These are phyloP conservation scores for Porites evermanni DNA, from an alignment of 92 coral and sea anemone species.

Conservation along the genomic window DNA sequence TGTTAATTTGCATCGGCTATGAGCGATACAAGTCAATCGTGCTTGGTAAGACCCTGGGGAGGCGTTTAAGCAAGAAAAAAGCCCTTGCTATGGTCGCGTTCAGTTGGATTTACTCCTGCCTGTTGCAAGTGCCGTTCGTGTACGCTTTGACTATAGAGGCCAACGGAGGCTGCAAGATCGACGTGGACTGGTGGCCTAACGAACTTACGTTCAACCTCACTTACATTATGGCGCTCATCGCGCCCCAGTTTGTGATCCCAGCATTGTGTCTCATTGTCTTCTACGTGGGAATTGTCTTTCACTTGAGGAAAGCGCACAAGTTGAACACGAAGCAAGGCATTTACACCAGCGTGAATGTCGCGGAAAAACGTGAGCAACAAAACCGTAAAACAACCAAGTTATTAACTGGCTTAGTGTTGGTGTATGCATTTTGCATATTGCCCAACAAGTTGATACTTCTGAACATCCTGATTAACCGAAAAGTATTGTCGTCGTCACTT, in stretches of 20 bases:
- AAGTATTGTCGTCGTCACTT: constrained; percentile 55
- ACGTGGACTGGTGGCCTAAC: constrained; percentile 71
- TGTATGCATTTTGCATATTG: constrained; percentile 77
- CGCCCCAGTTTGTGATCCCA: constrained; percentile 82
- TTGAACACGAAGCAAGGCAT: constrained; percentile 69
- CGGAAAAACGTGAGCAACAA: constrained; percentile 69
- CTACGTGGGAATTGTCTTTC: constrained; percentile 65
- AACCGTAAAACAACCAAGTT: constrained; percentile 85
- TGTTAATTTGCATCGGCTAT: constrained; percentile 72
- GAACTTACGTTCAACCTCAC: constrained; percentile 61
- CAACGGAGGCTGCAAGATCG: constrained; percentile 64
- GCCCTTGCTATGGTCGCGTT: constrained; percentile 55
- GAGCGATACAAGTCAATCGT: constrained; percentile 85
- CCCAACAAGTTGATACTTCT: constrained; percentile 79
- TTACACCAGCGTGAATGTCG: constrained; percentile 51
- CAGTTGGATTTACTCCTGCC: constrained; percentile 75
- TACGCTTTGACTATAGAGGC: constrained; percentile 69
- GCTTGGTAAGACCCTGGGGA: constrained; percentile 35
- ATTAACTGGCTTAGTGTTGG: constrained; percentile 74
- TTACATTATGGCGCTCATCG: constrained; percentile 71
- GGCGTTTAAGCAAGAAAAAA: constrained; percentile 55
- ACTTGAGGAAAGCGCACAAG: constrained; percentile 64
- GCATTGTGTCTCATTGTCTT: constrained; percentile 63
- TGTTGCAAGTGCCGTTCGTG: constrained; percentile 75
- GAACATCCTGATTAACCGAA: constrained; percentile 60